Base-by-base conservation (phyloP, 2,888 invertebrate species). In the Caenorhabditis doughertyi region DNA sequence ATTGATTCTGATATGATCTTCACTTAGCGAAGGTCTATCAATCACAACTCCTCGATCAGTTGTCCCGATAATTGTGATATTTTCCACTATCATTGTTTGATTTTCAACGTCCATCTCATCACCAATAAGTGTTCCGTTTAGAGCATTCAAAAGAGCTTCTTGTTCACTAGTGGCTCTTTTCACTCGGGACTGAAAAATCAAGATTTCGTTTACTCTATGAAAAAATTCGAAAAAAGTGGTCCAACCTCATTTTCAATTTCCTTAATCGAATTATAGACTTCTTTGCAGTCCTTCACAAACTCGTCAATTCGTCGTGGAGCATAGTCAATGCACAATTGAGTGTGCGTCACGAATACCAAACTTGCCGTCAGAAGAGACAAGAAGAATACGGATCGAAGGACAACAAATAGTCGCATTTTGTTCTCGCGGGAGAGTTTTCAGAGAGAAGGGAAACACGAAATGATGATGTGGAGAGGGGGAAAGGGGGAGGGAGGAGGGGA, bases 381-480 rank as follows among this genome's bases (percentile, higher is more conserved):
- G 44, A 77, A 44, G 39, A 77, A 77, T n/a, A 68, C 23, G 58
- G 68, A 60, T 51, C 77, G 77, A 53, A 77, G 42, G 51, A 77
- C 49, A 44, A 68, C 62, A 27, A 68, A 68, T 35, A 77, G 68
- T 60, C 77, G 77, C 77, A 77, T 77, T 55, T 51, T 47, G 42
- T 39, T 21, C 5, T 32, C 4, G 32, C 4, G 32, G 4, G 32
- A 32, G 32, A 7, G 32, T 8, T 11, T 23, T 39, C n/a, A 18
- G 58, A 39, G 35, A 21, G 9, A 32, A 32, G 4, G 32, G 9
- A 32, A 16, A 55, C 5, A 51, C 51, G 3, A 51, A 21, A 51
- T 51, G 23, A 27, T 23, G 27, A 16, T 16, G 16, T 8, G n/a
- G 25, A 16, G 3, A 16, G 27, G 53, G 16, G 27, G 11, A 53